Evolutionary conservation across 2,888 invertebrate genomes (phyloP).

Genomic region (Leucania comma): DNA sequence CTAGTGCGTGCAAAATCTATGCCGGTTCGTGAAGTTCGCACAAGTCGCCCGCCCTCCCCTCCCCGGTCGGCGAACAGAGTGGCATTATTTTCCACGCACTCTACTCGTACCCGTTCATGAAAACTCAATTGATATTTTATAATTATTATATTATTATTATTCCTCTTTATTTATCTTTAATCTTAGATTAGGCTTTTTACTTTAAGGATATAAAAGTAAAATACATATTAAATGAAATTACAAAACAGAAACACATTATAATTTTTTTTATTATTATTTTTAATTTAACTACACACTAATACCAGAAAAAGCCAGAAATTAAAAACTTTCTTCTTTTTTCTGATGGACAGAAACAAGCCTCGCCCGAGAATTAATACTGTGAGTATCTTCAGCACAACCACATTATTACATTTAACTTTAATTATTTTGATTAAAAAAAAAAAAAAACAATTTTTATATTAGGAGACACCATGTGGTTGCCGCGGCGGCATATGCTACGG

Average conservation of each 20-base stretch:
- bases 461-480: conserved; percentile 39
- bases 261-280: not conserved
- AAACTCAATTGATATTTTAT: conserved; percentile 21
- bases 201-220: conserved; percentile 28
- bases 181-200: conserved; percentile 32
- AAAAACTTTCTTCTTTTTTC: not conserved
- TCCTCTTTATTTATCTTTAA: conserved; percentile 35
- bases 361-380: conserved; percentile 9
- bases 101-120: too few species aligned
- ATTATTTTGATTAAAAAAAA: not conserved
- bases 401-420: conserved; percentile 1
- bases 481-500: conserved; percentile 34
- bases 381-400: conserved; percentile 8
- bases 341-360: conserved; percentile 9
- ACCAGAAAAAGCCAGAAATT: conserved; percentile 32
- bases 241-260: not conserved
- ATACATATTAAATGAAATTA: conserved; percentile 8
- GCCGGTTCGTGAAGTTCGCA: conserved; percentile 39
- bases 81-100: conserved; percentile 17
- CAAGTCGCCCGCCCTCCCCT: conserved; percentile 20
- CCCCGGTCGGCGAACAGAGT: not conserved
- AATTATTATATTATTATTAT: conserved; percentile 33
- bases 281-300: conserved; percentile 29
- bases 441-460: not conserved
- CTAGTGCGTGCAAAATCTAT: conserved; percentile 26